phyloP scores from a whole-genome alignment of 1,140 invertebrate species.

The Euwallacea similis region DNA sequence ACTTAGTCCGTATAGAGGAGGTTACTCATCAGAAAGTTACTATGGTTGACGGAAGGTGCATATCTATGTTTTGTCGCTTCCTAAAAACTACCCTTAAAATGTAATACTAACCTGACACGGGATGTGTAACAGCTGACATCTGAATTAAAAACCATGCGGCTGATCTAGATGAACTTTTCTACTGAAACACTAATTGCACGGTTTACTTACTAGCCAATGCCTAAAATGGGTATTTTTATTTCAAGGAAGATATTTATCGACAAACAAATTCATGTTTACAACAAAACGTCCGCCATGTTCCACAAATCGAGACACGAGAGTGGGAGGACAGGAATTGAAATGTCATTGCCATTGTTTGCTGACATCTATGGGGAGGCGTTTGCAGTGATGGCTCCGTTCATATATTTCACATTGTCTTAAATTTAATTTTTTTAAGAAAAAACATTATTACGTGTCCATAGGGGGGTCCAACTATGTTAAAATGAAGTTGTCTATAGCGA shows the following conservation, averaged over 20 bases:
- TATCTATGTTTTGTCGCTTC: not conserved
- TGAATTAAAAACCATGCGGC: slow-evolving; percentile 58
- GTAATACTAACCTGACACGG: slow-evolving; percentile 61
- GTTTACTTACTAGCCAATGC: slow-evolving; percentile 15
- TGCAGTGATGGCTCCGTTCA: too few relatives aligned
- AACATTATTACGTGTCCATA: too few relatives aligned
- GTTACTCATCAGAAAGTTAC: too few relatives aligned
- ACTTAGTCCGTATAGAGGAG: too few relatives aligned
- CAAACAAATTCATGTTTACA: slow-evolving; percentile 49
- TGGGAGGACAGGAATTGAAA: slow-evolving; percentile 44
- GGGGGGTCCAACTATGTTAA: too few relatives aligned
- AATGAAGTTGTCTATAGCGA: too few relatives aligned
- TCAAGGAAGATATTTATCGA: slow-evolving; percentile 21
- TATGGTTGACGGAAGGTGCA: too few relatives aligned
- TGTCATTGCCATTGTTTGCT: not conserved
- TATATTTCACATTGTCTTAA: too few relatives aligned
- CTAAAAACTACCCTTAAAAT: slow-evolving; percentile 37
- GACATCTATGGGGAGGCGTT: too few relatives aligned
- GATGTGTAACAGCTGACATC: slow-evolving; percentile 68
- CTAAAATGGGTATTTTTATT: slow-evolving; percentile 13
- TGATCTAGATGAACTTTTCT: slow-evolving; percentile 23
- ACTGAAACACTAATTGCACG: slow-evolving; percentile 26
- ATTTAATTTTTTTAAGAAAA: too few relatives aligned
- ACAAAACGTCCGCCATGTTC: slow-evolving; percentile 51
- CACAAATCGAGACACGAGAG: slow-evolving; percentile 45